These are phyloP conservation scores for Cinclus mexicanus DNA, from an alignment of 2,113 vertebrate species.

Conservation along the genomic window DNA sequence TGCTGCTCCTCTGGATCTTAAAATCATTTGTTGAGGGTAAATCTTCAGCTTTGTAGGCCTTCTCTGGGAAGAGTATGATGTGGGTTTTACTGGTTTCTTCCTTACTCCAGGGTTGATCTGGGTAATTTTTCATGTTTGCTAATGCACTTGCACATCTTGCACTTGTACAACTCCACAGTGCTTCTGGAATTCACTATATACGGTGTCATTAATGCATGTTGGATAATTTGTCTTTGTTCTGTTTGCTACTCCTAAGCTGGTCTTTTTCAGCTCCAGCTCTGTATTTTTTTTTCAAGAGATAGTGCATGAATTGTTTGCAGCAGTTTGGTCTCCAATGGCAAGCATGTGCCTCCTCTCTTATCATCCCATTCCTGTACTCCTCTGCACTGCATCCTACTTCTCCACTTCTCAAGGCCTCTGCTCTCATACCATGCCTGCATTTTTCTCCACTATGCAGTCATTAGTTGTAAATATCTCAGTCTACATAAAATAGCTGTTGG, in stretches of 20 bases:
- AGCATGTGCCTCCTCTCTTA: not conserved
- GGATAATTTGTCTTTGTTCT: not conserved
- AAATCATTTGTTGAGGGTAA: not conserved
- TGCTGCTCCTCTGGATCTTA: not conserved
- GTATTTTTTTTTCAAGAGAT: not conserved
- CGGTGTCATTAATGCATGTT: not conserved
- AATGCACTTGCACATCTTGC: not conserved
- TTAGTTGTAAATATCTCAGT: conserved; percentile 6
- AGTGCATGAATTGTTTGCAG: not conserved
- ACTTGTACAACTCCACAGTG: not conserved
- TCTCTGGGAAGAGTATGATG: not conserved
- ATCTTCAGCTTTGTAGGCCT: not conserved
- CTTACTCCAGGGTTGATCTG: not conserved
- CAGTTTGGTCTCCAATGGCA: rapidly evolving
- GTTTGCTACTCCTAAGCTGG: not conserved
- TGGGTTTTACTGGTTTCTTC: not conserved
- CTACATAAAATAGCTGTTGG: not conserved
- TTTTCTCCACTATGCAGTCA: not conserved
- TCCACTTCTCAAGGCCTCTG: not conserved
- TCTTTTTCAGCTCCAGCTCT: not conserved
- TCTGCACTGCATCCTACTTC: not conserved
- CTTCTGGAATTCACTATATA: not conserved
- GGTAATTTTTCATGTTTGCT: not conserved
- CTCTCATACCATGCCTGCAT: not conserved
- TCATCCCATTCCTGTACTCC: not conserved